Base-by-base conservation (phyloP, 2,888 invertebrate species). In the Sthenelais limicola region DNA sequence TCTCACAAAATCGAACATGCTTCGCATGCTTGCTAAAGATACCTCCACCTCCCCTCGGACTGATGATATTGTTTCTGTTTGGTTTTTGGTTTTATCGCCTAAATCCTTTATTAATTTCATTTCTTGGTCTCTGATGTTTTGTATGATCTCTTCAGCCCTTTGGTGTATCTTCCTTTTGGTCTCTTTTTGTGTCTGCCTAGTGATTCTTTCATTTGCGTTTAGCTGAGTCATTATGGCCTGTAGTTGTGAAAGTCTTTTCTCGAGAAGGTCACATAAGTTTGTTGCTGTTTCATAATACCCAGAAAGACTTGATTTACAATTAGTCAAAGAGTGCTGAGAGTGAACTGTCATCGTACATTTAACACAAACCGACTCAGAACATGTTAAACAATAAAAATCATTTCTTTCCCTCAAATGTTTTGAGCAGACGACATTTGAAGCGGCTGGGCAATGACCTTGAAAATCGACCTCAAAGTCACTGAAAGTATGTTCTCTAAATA, bases 11-110 rank as follows among this genome's bases (percentile, higher is more conserved):
- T 70, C 70, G 26, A 33, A 52, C 56, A 70, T 30, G 24, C 43
- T 70, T 12, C 56, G 35, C 56, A 70, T 54, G 70, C 56, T 56
- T 18, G 56, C 70, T 24, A 70, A 30, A 12, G 70, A 24, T 4
- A 54, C 33, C 28, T 70, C 70, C 7, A 56, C 33, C 21, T 70
- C 70, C 21, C 38, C 43, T 7, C 32, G 47, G 3, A 35, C 21
- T 24, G 35, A 15, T 26, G 24, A n/a, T 12, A 56, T 32, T 28
- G 12, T 35, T 12, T 70, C 56, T 0, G 28, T 35, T 18, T 70
- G 24, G 3, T 4, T 26, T 35, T 26, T 38, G 18, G 32, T 43
- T 7, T 35, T 9, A 15, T 54, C 54, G 43, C 35, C 28, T 9
- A 70, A 18, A 1, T 54, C 56, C n/a, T 26, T 33, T 3, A 70